These are phyloP conservation scores for Crotalus helleri DNA, from an alignment of 2,113 vertebrate genomes.

Conservation along the genomic window DNA sequence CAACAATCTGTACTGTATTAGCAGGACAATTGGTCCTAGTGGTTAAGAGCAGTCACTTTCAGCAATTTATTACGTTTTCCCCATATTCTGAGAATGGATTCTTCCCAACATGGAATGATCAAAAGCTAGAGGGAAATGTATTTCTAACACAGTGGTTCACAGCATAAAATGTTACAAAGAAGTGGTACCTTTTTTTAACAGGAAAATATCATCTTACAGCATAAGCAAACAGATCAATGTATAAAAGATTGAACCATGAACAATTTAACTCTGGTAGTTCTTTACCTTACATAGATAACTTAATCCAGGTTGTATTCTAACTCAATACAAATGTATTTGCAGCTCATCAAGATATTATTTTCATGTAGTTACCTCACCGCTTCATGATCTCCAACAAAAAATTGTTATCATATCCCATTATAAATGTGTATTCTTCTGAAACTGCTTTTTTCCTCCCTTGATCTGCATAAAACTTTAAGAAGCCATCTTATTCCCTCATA, in stretches of 20 bases:
- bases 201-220: neutral
- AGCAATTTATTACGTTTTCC: neutral
- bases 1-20: neutral
- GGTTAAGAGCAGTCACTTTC: neutral
- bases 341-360: neutral
- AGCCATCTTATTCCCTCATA: neutral
- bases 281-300: neutral
- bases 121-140: neutral
- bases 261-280: slow-evolving; percentile 47
- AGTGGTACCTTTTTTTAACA: neutral
- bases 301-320: neutral
- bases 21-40: neutral
- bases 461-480: neutral
- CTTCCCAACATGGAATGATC: neutral
- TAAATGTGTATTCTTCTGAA: neutral
- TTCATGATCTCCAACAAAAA: neutral
- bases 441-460: neutral
- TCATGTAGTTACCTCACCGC: neutral
- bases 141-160: slow-evolving; percentile 7
- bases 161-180: neutral
- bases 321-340: neutral
- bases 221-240: neutral
- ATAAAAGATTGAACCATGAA: slow-evolving; percentile 34
- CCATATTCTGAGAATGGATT: neutral
- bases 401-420: no score